Percentiles rank a stretch among this genome's conserved stretches.
phyloP scores from a whole-genome alignment of 1,140 invertebrate genomes.

The Oscheius sp. region DNA sequence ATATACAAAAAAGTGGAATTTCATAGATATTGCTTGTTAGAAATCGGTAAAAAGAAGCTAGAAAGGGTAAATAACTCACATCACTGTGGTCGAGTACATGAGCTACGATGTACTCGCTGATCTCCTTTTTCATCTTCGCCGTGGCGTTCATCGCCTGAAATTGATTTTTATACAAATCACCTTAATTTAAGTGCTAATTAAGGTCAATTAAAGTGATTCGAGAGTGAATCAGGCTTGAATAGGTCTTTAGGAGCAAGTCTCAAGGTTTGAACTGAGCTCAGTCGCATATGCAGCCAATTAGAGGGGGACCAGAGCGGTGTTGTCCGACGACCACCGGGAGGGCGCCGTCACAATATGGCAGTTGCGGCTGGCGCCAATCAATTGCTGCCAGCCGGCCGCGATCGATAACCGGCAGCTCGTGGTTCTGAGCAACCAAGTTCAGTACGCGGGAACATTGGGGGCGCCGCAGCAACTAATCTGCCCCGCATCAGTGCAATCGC shows the following conservation, averaged over 20 bases:
- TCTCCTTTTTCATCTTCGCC: slow-evolving; percentile 4
- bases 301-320: neutral
- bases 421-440: slow-evolving; percentile 1
- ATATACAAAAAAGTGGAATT: no score
- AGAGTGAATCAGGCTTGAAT: neutral
- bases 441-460: neutral
- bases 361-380: slow-evolving; percentile 1
- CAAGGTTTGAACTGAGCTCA: neutral
- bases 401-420: slow-evolving; percentile 6
- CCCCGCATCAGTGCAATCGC: neutral
- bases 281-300: slow-evolving; percentile 4
- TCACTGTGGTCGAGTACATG: slow-evolving; percentile 3
- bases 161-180: no score
- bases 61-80: neutral
- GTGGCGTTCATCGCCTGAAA: neutral
- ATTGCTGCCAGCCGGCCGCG: neutral
- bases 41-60: no score
- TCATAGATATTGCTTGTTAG: no score
- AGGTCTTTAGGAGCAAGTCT: neutral
- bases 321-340: neutral
- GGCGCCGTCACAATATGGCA: neutral
- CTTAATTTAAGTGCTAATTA: neutral
- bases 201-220: neutral
- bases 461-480: neutral
- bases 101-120: neutral